Conservation (phyloP, 30 jellyfish, hydroid and myxozoan species). For the Chrysaora quinquecirrha region DNA sequence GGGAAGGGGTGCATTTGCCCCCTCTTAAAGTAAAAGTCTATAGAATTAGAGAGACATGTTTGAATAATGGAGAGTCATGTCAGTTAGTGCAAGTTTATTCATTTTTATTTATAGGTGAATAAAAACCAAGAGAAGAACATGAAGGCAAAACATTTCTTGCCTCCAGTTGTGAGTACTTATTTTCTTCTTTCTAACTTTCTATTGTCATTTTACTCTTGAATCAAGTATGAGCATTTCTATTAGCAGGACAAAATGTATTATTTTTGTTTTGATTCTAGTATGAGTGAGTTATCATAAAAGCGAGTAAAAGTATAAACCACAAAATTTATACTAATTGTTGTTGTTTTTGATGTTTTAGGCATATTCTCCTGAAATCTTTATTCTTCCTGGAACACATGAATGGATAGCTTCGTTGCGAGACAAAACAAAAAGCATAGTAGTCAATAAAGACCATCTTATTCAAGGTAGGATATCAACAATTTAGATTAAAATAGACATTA, state of each 20-base stretch:
- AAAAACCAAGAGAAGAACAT: conserved; percentile 57
- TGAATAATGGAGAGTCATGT: too few relatives aligned
- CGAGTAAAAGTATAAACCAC: background rate
- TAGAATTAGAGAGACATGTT: too few relatives aligned
- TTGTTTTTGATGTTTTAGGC: conserved; percentile 44
- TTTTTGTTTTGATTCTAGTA: background rate
- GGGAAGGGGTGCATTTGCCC: too few relatives aligned
- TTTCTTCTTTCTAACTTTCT: too few relatives aligned
- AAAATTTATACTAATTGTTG: background rate
- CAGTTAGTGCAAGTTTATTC: too few relatives aligned
- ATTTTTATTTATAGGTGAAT: conserved; percentile 67
- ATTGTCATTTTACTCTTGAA: background rate
- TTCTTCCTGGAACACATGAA: conserved; percentile 80
- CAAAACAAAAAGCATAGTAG: conserved; percentile 54
- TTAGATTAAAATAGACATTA: too few relatives aligned
- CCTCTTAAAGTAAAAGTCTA: too few relatives aligned
- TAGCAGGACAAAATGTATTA: background rate
- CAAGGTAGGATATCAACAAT: too few relatives aligned
- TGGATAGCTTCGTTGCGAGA: conserved; percentile 63
- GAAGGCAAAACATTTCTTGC: conserved; percentile 76
- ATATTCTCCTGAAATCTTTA: conserved; percentile 78
- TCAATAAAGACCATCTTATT: conserved; percentile 33
- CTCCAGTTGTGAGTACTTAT: conserved; percentile 84
- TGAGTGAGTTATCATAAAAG: background rate
- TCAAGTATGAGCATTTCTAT: background rate